Base-by-base conservation (phyloP, 2,113 vertebrate species). In the Caretta caretta region DNA sequence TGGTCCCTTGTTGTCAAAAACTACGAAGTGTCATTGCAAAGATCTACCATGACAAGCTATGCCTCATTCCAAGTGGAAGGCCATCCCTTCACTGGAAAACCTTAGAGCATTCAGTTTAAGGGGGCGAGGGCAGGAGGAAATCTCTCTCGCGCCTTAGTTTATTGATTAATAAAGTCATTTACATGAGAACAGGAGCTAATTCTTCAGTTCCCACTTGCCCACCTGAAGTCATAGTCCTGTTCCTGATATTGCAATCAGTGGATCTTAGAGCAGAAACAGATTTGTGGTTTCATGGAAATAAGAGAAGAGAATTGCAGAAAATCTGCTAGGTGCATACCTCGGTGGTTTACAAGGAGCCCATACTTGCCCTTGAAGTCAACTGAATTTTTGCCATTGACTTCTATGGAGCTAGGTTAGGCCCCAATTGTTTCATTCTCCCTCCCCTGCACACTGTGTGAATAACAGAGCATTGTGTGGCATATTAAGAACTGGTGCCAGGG, bases 301-400 rank as follows among this genome's bases (percentile, higher is more conserved):
- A 80, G 4, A 56, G 80, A 72, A 56, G 65, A n/a, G 78, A n/a
- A 42, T 35, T 81, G 25, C 27, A 56, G 59, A 2, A 88, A 56
- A 51, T 24, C 27, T 38, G 1, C n/a, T 48, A 65, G 48, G 27
- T 16, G 38, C 12, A 84, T 6, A 48, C 69, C 8, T 29, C 10
- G 17, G 29, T 27, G n/a, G 29, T 12, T 20, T 51, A 1, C 1
- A 2, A 14, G 50, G 59, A 13, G 24, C 7, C 49, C 0, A 0
- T 38, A 5, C 11, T 16, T 14, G 24, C 4, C 80, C 0, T 24
- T 86, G 4, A 2, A 88, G 48, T 24, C 62, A 7, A 35, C 56
- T 54, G 48, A 83, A 46, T 31, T 84, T 91, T 89, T 46, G 84
- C 50, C 27, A 4, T 17, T 38, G 24, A 5, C 65, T 10, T 69